Evolutionary conservation across 2,888 invertebrate species (phyloP), one percentile per base, ranked within the genome.

Genomic region (Tortricodes alternella): DNA sequence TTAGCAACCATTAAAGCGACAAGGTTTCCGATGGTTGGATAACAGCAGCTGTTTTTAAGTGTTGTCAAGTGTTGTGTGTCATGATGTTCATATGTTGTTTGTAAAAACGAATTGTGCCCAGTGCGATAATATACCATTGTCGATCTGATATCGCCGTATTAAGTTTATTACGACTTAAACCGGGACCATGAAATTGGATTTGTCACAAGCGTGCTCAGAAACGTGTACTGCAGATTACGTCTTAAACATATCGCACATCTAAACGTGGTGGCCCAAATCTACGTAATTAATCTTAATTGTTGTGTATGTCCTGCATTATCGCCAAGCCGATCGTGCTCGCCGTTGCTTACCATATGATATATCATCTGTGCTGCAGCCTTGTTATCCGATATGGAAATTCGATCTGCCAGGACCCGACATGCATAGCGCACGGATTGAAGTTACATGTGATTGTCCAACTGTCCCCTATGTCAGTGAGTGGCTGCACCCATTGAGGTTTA

Each of bases 281-380:
- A 65, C 61, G 62, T 73, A 73, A 76, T 72, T 67, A 65, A 56
- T 69, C 70, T 67, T 66, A 68, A 71, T 68, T 69, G 63, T 59
- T 62, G 73, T 66, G 62, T 65, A 60, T 62, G 64, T 62, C 65
- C 65, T 68, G 71, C 64, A 53, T 73, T 66, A 67, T 63, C 64
- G 62, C 56, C 58, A 58, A 73, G 77, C 76, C 70, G 70, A 74
- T 71, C 80, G 83, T 87, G 88, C 64, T 80, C 84, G 83, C 73
- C 73, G 82, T 84, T 81, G 78, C 85, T 76, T 85, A 75, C 75
- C 85, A 85, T 85, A 83, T 88, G 83, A 84, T 80, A 85, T 89
- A 85, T 84, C 83, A 85, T 81, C 81, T 76, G 73, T 29, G 71
- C 71, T 74, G 66, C 73, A 71, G 76, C 89, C 88, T 88, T 84